Conservation (phyloP, 2,888 invertebrate species). For the Euproctis similis region DNA sequence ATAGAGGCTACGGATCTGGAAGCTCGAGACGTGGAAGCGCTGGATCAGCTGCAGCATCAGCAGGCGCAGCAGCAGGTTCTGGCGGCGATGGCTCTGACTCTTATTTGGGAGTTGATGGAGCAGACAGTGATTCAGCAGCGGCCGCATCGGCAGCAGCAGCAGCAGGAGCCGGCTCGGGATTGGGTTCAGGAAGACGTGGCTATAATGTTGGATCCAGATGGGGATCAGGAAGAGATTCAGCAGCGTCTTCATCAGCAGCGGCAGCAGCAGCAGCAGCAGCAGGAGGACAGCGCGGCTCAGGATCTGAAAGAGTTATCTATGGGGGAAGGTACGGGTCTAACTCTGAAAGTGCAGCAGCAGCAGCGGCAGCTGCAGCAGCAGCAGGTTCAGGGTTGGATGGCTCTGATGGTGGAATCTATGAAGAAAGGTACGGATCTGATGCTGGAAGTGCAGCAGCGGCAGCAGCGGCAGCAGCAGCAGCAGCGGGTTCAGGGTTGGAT, state of each 20-base stretch:
- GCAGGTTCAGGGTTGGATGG: neutral
- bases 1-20: neutral
- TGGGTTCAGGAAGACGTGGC: neutral
- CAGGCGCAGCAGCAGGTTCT: neutral
- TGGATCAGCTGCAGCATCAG: neutral
- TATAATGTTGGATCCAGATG: neutral
- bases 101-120: neutral
- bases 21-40: neutral
- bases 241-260: neutral
- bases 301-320: no score
- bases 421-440: neutral
- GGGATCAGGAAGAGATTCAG: no score
- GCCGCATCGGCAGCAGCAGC: slow-evolving; percentile 1
- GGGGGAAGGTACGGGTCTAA: neutral
- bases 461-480: slow-evolving; percentile 1
- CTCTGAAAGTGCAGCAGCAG: neutral
- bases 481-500: slow-evolving; percentile 4
- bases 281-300: neutral
- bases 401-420: neutral
- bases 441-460: neutral
- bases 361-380: neutral
- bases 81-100: slow-evolving; percentile 1
- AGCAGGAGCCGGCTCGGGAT: neutral
- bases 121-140: neutral
- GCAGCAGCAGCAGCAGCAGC: slow-evolving; percentile 5